Evolutionary conservation across 2,113 vertebrate genomes (phyloP).

Genomic region (Stegastes partitus): DNA sequence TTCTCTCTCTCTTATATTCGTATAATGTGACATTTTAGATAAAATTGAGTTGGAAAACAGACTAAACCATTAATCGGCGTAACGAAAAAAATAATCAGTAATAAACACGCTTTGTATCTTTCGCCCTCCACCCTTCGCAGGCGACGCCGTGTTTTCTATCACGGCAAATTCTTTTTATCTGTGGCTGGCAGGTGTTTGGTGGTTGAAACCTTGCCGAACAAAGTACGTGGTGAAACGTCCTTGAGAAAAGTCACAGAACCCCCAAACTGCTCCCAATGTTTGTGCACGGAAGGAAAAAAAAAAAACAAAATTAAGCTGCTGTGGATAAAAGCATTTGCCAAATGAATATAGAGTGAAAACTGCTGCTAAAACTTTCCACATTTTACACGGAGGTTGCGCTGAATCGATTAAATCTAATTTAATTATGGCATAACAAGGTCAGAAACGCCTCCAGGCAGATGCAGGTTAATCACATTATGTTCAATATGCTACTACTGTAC

Average conservation of each 20-base stretch:
- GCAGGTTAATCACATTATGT: slow-evolving; percentile 32
- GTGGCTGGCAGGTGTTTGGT: background rate
- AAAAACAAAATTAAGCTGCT: background rate
- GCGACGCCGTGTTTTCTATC: background rate
- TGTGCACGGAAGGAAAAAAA: background rate
- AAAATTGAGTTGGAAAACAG: too few species aligned
- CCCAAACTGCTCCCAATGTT: background rate
- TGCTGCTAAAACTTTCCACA: background rate
- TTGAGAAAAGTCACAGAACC: slow-evolving; percentile 12
- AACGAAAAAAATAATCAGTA: too few species aligned
- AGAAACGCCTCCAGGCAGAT: slow-evolving; percentile 26
- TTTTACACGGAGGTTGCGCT: background rate
- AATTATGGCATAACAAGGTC: slow-evolving; percentile 21
- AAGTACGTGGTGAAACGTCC: slow-evolving; percentile 1
- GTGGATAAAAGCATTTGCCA: slow-evolving; percentile 7
- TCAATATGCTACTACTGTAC: slow-evolving; percentile 17
- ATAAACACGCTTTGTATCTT: too few species aligned
- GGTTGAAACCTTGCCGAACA: background rate
- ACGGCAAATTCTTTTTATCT: background rate
- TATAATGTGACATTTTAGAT: too few species aligned
- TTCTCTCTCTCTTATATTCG: too few species aligned
- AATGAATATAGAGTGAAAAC: slow-evolving; percentile 11
- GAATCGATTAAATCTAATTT: slow-evolving; percentile 10
- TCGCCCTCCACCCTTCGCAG: too few species aligned
- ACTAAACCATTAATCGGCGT: too few species aligned